Evolutionary conservation across 2,888 invertebrate genomes (phyloP).

Genomic region (Cantharis rustica): DNA sequence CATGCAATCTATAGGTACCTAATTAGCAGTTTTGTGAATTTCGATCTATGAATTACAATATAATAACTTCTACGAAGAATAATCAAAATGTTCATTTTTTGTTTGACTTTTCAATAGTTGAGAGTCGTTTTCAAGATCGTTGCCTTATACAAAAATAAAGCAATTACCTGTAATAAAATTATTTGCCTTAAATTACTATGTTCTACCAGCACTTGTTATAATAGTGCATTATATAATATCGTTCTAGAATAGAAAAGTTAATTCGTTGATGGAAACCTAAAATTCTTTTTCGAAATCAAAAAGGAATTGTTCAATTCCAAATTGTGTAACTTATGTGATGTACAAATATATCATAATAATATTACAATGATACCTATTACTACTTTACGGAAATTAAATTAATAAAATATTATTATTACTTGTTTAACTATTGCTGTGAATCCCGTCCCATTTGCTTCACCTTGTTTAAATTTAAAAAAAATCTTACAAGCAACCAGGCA

Average conservation of each 20-base stretch:
- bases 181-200: neutral
- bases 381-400: slow-evolving; percentile 25
- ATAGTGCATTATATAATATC: neutral
- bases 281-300: neutral
- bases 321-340: slow-evolving; percentile 29
- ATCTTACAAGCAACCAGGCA: no score
- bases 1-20: neutral
- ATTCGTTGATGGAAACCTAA: neutral
- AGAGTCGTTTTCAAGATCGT: neutral
- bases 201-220: neutral
- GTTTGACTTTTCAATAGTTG: neutral
- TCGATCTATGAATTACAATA: neutral
- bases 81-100: neutral
- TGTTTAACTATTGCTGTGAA: neutral
- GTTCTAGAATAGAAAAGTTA: neutral
- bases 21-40: neutral
- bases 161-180: neutral
- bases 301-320: slow-evolving; percentile 20
- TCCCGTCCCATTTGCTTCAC: neutral
- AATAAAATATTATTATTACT: slow-evolving; percentile 2
- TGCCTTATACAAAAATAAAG: neutral
- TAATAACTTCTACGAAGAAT: neutral
- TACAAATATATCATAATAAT: slow-evolving; percentile 25
- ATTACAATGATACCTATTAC: slow-evolving; percentile 19
- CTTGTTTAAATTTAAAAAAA: neutral